phyloP scores from a whole-genome alignment of 1,140 invertebrate species.

The Drosophila arizonae region DNA sequence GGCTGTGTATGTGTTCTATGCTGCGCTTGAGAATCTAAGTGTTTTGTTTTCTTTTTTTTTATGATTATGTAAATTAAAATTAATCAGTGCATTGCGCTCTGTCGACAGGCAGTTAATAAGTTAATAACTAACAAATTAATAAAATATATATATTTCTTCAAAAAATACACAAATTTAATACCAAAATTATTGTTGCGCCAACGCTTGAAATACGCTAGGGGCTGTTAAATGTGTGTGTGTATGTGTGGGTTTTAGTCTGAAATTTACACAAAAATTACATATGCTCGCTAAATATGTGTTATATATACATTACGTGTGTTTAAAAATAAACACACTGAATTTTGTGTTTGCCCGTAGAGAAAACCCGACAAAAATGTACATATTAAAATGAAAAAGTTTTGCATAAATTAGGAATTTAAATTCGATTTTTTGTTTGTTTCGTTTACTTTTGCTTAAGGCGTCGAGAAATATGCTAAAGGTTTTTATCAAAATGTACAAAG shows the following conservation, averaged over 20 bases:
- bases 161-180: constrained; percentile 42
- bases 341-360: constrained; percentile 22
- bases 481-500: constrained; percentile 63
- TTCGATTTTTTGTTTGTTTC: constrained; percentile 59
- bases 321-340: constrained; percentile 31
- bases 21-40: constrained; percentile 61
- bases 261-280: constrained; percentile 63
- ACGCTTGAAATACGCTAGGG: constrained; percentile 63
- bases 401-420: constrained; percentile 46
- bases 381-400: constrained; percentile 2
- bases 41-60: constrained; percentile 12
- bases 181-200: constrained; percentile 38
- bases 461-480: constrained; percentile 67
- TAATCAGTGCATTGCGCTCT: constrained; percentile 81
- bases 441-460: constrained; percentile 64
- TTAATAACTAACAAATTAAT: constrained; percentile 59
- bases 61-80: constrained; percentile 72
- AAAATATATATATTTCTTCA: constrained; percentile 15
- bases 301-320: constrained; percentile 53
- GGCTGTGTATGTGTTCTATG: constrained; percentile 48
- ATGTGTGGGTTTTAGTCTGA: constrained; percentile 9
- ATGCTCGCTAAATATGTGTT: constrained; percentile 43
- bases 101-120: constrained; percentile 71
- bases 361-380: constrained; percentile 52
- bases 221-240: not conserved